These are phyloP conservation scores for Syngnathus scovelli DNA, from an alignment of 2,113 vertebrate genomes.

Conservation along the genomic window DNA sequence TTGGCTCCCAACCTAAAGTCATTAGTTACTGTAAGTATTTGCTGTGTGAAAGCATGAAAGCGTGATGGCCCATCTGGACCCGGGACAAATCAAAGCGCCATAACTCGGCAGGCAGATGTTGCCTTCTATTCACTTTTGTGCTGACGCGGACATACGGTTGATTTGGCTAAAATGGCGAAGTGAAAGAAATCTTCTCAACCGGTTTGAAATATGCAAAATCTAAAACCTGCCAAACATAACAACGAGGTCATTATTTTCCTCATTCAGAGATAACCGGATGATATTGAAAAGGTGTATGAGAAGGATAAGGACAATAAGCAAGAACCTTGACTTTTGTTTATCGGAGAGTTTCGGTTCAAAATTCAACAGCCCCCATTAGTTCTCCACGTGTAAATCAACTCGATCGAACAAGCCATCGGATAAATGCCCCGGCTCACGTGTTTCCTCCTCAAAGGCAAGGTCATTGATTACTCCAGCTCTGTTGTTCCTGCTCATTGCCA, in stretches of 20 bases:
- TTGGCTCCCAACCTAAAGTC: conserved; percentile 49
- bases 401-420: conserved; percentile 36
- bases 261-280: neutral
- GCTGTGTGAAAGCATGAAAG: conserved; percentile 34
- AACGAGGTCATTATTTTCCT: neutral
- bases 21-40: conserved; percentile 50
- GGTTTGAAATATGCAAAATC: neutral
- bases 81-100: conserved; percentile 53
- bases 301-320: neutral
- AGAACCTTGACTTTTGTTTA: conserved; percentile 7
- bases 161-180: conserved; percentile 24
- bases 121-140: conserved; percentile 32
- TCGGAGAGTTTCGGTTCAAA: conserved; percentile 5
- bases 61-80: conserved; percentile 57
- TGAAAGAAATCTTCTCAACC: conserved; percentile 25
- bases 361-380: neutral
- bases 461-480: conserved; percentile 38
- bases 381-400: conserved; percentile 19
- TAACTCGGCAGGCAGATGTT: conserved; percentile 56
- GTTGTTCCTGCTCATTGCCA: conserved; percentile 16
- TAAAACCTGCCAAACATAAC: neutral
- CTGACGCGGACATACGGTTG: conserved; percentile 29
- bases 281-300: neutral
- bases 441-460: conserved; percentile 30
- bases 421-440: conserved; percentile 13